A percentile compares a stretch with the other conserved stretches of the same genome.
These are phyloP conservation scores for Drosophila macrothrix DNA, from an alignment of 2,888 invertebrate species.

Conservation along the genomic window DNA sequence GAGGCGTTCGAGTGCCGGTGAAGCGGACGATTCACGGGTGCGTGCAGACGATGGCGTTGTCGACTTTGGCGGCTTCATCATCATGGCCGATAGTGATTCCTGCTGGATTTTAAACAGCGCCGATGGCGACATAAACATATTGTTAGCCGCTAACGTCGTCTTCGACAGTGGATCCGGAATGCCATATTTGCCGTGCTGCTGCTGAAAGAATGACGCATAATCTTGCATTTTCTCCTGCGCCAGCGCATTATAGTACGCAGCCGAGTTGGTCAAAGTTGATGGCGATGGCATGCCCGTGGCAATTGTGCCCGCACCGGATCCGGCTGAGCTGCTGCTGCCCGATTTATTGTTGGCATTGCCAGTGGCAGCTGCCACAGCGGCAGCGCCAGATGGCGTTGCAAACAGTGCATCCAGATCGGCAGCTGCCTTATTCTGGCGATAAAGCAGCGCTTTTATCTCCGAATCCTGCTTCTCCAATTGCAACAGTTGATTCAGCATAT, in stretches of 20 bases:
- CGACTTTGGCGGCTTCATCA: conserved; percentile 86
- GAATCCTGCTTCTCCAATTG: conserved; percentile 84
- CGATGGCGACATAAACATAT: conserved; percentile 91
- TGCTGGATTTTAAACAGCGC: conserved; percentile 89
- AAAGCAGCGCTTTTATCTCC: conserved; percentile 82
- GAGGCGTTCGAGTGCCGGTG: conserved; percentile 83
- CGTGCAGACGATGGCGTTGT: conserved; percentile 83
- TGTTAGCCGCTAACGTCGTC: conserved; percentile 90
- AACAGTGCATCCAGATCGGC: conserved; percentile 84
- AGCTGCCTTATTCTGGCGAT: conserved; percentile 83
- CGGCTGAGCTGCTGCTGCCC: conserved; percentile 49
- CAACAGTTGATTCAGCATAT: conserved; percentile 83
- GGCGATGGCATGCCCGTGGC: conserved; percentile 59
- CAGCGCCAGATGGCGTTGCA: conserved; percentile 79
- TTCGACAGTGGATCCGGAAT: conserved; percentile 92
- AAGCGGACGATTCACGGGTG: conserved; percentile 84
- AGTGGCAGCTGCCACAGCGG: conserved; percentile 48
- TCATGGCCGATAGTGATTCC: conserved; percentile 85
- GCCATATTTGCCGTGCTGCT: conserved; percentile 83
- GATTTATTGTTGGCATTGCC: conserved; percentile 50
- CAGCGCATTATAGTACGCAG: conserved; percentile 83
- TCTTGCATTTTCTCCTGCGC: conserved; percentile 86
- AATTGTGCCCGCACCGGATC: conserved; percentile 21
- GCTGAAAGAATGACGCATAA: conserved; percentile 86
- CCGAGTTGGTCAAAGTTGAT: conserved; percentile 77